These are phyloP conservation scores for Archegozetes longisetosus DNA, from an alignment of 1,140 invertebrate genomes.

Conservation along the genomic window DNA sequence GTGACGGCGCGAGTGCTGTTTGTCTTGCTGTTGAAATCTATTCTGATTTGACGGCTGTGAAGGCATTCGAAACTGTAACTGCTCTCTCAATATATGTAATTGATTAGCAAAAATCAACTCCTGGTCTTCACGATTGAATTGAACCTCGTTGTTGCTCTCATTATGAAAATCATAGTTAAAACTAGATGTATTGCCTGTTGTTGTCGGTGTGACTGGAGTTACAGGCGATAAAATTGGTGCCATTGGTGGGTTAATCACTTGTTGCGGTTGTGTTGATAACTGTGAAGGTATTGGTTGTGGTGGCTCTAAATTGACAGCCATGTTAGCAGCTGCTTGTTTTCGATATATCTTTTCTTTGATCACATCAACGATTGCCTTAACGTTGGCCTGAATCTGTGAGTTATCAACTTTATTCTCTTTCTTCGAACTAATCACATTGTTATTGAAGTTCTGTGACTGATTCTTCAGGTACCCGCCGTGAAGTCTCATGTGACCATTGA, in stretches of 20 bases:
- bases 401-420: not conserved
- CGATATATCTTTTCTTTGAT: constrained; percentile 6
- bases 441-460: not conserved
- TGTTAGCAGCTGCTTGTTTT: not conserved
- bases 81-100: too few relatives aligned
- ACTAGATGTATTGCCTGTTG: not conserved
- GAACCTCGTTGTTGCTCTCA: not conserved
- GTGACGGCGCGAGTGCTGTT: not conserved
- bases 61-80: not conserved
- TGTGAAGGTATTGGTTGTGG: not conserved
- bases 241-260: not conserved
- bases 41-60: not conserved
- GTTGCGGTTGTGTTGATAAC: not conserved
- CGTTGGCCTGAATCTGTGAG: not conserved
- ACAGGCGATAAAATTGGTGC: not conserved
- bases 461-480: constrained; percentile 4
- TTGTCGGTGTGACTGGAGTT: not conserved
- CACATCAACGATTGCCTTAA: not conserved
- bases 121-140: not conserved
- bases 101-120: too few relatives aligned
- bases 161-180: not conserved
- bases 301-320: not conserved
- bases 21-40: not conserved
- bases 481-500: constrained; percentile 46
- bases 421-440: not conserved